A percentile compares a stretch with the other conserved stretches of the same genome.
Conservation (phyloP, 2,888 invertebrate species). For the Napeogenes sylphis region DNA sequence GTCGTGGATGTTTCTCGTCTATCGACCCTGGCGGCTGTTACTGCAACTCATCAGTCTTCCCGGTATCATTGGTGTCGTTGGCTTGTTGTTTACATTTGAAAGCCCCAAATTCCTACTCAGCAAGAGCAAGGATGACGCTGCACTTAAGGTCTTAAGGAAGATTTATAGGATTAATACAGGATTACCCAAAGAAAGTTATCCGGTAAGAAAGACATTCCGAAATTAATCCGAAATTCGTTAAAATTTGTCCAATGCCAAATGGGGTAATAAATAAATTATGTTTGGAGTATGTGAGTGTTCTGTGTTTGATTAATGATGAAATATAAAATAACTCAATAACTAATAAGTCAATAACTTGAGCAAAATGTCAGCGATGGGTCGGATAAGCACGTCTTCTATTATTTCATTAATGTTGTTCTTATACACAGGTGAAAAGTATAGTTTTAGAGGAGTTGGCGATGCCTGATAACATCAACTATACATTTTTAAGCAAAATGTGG, state of each 20-base stretch:
- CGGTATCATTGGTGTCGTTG: conserved; percentile 77
- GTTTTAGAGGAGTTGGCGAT: conserved; percentile 44
- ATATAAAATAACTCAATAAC: no score
- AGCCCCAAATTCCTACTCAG: conserved; percentile 86
- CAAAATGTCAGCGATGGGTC: no score
- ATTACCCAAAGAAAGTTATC: conserved; percentile 36
- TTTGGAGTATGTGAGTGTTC: no score
- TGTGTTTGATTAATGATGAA: no score
- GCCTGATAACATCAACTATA: conserved; percentile 28
- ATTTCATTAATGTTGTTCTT: no score
- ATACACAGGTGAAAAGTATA: conserved; percentile 43
- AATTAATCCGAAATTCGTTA: background rate
- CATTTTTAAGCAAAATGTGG: conserved; percentile 54
- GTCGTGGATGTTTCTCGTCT: conserved; percentile 64
- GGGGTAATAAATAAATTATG: no score
- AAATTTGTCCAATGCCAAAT: no score
- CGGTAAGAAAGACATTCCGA: conserved; percentile 41
- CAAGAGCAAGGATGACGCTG: conserved; percentile 75
- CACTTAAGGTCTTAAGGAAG: conserved; percentile 59
- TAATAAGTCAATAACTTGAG: no score
- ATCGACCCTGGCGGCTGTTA: conserved; percentile 86
- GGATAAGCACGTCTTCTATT: no score
- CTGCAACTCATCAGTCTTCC: conserved; percentile 81
- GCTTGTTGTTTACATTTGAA: conserved; percentile 79
- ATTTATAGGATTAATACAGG: conserved; percentile 51